phyloP scores from a whole-genome alignment of 2,797 vertebrate species.

The Anomalospiza imberbis region DNA sequence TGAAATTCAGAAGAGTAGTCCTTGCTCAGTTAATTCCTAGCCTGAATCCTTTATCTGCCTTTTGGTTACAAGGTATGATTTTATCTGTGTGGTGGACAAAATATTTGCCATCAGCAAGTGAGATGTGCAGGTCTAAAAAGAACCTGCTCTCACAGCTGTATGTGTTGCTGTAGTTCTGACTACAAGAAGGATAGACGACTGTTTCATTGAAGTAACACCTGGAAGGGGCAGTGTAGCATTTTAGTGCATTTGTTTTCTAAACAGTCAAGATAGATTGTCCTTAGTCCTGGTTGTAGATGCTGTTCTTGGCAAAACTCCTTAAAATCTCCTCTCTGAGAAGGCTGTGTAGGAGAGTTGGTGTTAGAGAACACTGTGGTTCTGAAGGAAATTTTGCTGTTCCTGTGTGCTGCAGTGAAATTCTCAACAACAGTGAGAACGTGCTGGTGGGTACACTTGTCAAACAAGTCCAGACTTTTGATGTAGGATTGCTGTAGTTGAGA shows the following conservation, averaged over 20 bases:
- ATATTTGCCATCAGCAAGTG: neutral
- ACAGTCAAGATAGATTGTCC: neutral
- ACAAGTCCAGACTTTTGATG: neutral
- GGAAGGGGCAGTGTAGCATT: neutral
- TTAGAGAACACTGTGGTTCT: neutral
- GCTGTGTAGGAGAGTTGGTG: neutral
- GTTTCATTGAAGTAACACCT: neutral
- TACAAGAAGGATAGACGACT: neutral
- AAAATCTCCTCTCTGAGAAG: neutral
- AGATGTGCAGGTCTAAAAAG: neutral
- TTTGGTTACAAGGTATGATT: neutral
- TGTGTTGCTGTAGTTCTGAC: neutral
- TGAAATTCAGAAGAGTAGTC: neutral
- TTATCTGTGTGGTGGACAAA: neutral
- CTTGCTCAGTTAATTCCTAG: neutral
- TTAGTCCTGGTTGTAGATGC: neutral
- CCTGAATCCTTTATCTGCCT: neutral
- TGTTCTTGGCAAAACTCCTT: neutral
- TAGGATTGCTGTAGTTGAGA: neutral
- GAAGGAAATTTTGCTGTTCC: neutral
- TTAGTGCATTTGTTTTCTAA: neutral
- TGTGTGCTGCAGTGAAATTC: neutral
- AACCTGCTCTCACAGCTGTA: fast-evolving
- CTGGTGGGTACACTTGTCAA: neutral
- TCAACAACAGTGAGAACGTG: fast-evolving